Evolutionary conservation across 1,140 invertebrate genomes (phyloP), one percentile per base, ranked within the genome.

Genomic region (Nixonia krombeini): DNA sequence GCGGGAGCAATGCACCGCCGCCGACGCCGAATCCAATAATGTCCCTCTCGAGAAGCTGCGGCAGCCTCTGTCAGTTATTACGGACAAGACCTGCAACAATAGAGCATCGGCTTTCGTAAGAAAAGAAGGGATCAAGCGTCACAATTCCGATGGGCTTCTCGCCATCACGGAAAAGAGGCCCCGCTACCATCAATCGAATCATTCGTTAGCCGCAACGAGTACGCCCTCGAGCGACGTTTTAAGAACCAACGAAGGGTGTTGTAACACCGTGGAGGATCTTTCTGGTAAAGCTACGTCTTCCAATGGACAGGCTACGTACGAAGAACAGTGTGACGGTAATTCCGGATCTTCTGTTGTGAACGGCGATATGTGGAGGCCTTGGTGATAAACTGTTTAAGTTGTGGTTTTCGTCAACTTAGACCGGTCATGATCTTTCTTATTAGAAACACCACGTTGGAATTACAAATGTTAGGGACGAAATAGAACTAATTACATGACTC

Each of bases 351-450:
- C 79, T 1, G 72, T 70, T 21, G 55, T 62, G 9, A 76, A 80
- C 40, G 78, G 80, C 3, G 84, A 85, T 50, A 87, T 87, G 85
- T 87, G 85, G 85, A 74, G 85, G 45, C 85, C 85, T 0, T 87
- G 85, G 85, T 87, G 68, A 84, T n/a, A n/a, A n/a, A n/a, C n/a
- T n/a, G n/a, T n/a, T n/a, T n/a, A n/a, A n/a, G n/a, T n/a, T n/a
- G n/a, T n/a, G n/a, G n/a, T n/a, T n/a, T n/a, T n/a, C n/a, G n/a
- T n/a, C n/a, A n/a, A n/a, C n/a, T n/a, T n/a, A n/a, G n/a, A n/a
- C n/a, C n/a, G n/a, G n/a, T n/a, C n/a, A n/a, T n/a, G n/a, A n/a
- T n/a, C n/a, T n/a, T n/a, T n/a, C n/a, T n/a, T n/a, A n/a, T n/a
- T n/a, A n/a, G n/a, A n/a, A n/a, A n/a, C n/a, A n/a, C n/a, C n/a